These are phyloP conservation scores for Clusia tigrina DNA, from an alignment of 2,888 invertebrate genomes.

Conservation along the genomic window DNA sequence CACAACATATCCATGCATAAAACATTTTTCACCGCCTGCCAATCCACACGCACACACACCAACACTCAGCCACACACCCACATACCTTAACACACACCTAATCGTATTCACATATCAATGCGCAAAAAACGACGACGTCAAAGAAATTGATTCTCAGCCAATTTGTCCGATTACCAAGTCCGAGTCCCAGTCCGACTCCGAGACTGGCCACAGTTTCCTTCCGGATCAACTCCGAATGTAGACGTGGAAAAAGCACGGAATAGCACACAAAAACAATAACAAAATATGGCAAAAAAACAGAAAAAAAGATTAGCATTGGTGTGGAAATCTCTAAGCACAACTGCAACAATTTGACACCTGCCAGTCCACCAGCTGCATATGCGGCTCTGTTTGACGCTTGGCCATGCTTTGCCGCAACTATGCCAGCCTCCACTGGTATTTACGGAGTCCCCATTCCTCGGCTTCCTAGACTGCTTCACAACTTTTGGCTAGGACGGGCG, in stretches of 20 bases:
- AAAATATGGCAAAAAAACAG: no score
- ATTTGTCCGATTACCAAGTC: constrained; percentile 56
- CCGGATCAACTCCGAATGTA: neutral
- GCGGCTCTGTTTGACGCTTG: neutral
- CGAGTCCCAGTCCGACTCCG: constrained; percentile 35
- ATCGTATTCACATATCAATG: neutral
- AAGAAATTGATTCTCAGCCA: constrained; percentile 58
- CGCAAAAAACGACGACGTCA: constrained; percentile 23
- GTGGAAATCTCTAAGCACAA: constrained; percentile 17
- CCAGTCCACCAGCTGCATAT: constrained; percentile 31
- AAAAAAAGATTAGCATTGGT: neutral
- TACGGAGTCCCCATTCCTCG: no score
- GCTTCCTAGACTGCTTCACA: neutral
- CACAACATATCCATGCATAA: no score
- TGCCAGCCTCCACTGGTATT: no score
- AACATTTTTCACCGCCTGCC: constrained; percentile 21
- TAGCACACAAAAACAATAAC: no score
- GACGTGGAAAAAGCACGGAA: neutral
- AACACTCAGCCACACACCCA: no score
- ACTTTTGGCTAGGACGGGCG: neutral
- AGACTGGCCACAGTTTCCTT: neutral
- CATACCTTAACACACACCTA: constrained; percentile 6
- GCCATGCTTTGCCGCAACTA: no score
- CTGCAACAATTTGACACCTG: constrained; percentile 52
- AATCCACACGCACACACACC: constrained; percentile 21